These are phyloP conservation scores for Gambusia affinis DNA, from an alignment of 2,113 vertebrate species.

Conservation along the genomic window DNA sequence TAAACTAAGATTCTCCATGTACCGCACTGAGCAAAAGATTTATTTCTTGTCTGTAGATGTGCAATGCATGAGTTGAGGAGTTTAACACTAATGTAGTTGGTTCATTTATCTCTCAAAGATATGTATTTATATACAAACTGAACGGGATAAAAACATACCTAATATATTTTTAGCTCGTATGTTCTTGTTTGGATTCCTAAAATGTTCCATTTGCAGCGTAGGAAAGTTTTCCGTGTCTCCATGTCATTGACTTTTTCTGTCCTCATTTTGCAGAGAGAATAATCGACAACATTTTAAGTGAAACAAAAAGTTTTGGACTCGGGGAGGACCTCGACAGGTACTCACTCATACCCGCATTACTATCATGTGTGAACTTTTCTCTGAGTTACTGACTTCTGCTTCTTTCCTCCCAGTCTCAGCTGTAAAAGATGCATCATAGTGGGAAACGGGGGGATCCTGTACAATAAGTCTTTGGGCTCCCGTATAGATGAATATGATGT, in stretches of 20 bases:
- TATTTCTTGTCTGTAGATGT: background rate
- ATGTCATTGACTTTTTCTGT: background rate
- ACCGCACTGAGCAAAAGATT: background rate
- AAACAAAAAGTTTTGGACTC: slow-evolving; percentile 90
- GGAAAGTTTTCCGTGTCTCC: background rate
- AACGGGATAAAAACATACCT: background rate
- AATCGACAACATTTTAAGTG: slow-evolving; percentile 90
- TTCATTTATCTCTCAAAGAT: background rate
- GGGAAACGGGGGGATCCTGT: slow-evolving; percentile 95
- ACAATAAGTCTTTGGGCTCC: slow-evolving; percentile 94
- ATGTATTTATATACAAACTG: background rate
- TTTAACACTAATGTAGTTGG: background rate
- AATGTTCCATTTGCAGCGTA: background rate
- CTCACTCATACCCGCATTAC: background rate
- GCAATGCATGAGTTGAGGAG: background rate
- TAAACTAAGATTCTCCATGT: background rate
- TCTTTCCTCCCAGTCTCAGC: slow-evolving; percentile 78
- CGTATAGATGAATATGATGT: slow-evolving; percentile 95
- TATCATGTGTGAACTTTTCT: background rate
- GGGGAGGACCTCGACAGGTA: slow-evolving; percentile 92
- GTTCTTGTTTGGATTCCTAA: background rate
- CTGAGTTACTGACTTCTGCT: slow-evolving; percentile 13
- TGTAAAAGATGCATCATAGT: slow-evolving; percentile 96
- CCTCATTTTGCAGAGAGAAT: slow-evolving; percentile 85
- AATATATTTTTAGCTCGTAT: background rate